Evolutionary conservation across 1,140 invertebrate genomes (phyloP).

Genomic region (Brachionus plicatilis): DNA sequence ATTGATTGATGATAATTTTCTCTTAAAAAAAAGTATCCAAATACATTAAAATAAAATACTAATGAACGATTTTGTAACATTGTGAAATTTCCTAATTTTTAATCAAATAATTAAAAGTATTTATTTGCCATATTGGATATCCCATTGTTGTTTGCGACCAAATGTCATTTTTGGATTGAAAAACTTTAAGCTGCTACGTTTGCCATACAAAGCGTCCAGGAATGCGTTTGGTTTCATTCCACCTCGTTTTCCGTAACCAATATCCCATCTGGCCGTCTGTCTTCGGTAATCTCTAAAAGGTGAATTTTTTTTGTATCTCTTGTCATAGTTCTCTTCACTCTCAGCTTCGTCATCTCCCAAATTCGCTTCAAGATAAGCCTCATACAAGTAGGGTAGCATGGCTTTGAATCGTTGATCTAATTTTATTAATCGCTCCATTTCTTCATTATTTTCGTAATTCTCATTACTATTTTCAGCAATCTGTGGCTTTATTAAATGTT

Average conservation of each 20-base stretch:
- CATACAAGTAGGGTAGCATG: background rate
- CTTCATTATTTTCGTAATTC: background rate
- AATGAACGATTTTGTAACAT: background rate
- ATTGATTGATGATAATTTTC: background rate
- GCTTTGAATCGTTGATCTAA: constrained; percentile 17
- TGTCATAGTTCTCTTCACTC: background rate
- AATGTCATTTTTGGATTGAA: constrained; percentile 35
- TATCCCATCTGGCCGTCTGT: constrained; percentile 39
- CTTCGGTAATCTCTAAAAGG: constrained; percentile 29
- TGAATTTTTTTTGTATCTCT: constrained; percentile 5
- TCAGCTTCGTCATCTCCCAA: background rate
- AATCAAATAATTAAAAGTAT: background rate
- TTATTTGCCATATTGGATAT: constrained; percentile 39
- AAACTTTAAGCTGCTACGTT: background rate
- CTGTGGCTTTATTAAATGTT: background rate
- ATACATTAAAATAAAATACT: background rate
- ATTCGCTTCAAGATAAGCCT: background rate
- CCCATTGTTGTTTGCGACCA: constrained; percentile 39
- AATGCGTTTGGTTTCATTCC: constrained; percentile 12
- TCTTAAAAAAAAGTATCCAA: background rate
- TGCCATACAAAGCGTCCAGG: constrained; percentile 27
- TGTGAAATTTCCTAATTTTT: background rate
- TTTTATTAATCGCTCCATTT: background rate
- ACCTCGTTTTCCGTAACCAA: constrained; percentile 19
- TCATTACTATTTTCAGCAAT: background rate